Base-by-base conservation (phyloP, 2,888 invertebrate species). In the Plebejus anna region DNA sequence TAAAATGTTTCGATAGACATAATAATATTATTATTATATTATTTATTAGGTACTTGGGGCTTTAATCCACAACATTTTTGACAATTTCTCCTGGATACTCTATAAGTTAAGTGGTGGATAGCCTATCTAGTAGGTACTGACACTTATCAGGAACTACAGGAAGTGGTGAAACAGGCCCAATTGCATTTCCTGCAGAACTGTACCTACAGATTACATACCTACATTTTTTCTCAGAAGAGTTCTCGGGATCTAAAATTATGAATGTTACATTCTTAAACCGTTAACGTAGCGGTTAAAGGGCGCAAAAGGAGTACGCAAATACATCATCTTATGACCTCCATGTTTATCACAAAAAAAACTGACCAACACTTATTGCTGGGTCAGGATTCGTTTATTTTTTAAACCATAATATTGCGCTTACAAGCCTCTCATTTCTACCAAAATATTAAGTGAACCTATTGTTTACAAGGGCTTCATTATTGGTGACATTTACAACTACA, bases 241-340 rank as follows among this genome's bases (percentile, higher is more conserved):
- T 66, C 66, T 66, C 5, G 13, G 66, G 32, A 51, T 73, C 32
- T 7, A 73, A 73, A 72, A 51, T 73, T 28, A 73, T 73, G 55
- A 51, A 55, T 55, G 51, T 73, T 55, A 73, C 4, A 13, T 32
- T 13, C 13, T 51, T 16, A 9, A 55, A 73, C 73, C 55, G 73
- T 73, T 73, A 55, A 28, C 32, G 51, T 73, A 73, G 73, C 73
- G 73, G 73, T 73, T 22, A 51, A 55, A 11, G 13, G 73, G 32
- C 32, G 16, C 16, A 13, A 28, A 73, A 73, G 11, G 73, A 73
- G 55, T 28, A 73, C 32, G 28, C 32, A 55, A 51, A 73, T 73
- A 6, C 55, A 73, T 73, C 73, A 55, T 42, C 22, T 32, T 66
- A 32, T 66, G 66, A 66, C 32, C 66, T 32, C 32, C 13, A 66